phyloP scores from a whole-genome alignment of 2,888 invertebrate genomes.

The Pachycephus smyrnensis region DNA sequence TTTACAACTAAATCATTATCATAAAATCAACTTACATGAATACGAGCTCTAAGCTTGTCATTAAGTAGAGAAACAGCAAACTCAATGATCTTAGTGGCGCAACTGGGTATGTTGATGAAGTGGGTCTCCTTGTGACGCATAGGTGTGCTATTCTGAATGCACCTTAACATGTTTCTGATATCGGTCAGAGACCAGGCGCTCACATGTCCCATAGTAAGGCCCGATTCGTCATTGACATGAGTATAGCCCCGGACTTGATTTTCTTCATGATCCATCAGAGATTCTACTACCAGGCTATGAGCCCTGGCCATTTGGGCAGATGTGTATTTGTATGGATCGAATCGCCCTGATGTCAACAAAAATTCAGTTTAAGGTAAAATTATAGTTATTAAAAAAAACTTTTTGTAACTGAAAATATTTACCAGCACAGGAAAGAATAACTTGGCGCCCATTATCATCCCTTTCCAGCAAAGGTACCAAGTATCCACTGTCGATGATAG shows the following conservation, averaged over 20 bases:
- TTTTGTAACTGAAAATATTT: constrained; percentile 37
- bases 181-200: constrained; percentile 86
- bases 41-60: constrained; percentile 85
- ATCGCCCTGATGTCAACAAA: constrained; percentile 69
- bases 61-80: constrained; percentile 84
- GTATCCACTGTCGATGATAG: constrained; percentile 85
- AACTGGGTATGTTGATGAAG: constrained; percentile 86
- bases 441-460: constrained; percentile 80
- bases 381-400: background rate
- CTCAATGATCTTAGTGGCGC: constrained; percentile 85
- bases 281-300: constrained; percentile 87
- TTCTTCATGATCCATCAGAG: constrained; percentile 86
- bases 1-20: background rate
- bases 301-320: constrained; percentile 87
- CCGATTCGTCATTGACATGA: constrained; percentile 85
- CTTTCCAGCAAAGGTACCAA: constrained; percentile 80
- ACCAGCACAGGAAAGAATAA: constrained; percentile 85
- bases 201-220: constrained; percentile 85
- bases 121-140: constrained; percentile 92
- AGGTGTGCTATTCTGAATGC: constrained; percentile 88
- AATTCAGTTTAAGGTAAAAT: background rate
- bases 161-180: constrained; percentile 80
- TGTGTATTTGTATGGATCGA: constrained; percentile 82
- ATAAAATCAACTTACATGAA: constrained; percentile 73
- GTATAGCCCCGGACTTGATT: constrained; percentile 87